Conservation (phyloP, 1,140 invertebrate genomes). For the Cyclina sinensis region DNA sequence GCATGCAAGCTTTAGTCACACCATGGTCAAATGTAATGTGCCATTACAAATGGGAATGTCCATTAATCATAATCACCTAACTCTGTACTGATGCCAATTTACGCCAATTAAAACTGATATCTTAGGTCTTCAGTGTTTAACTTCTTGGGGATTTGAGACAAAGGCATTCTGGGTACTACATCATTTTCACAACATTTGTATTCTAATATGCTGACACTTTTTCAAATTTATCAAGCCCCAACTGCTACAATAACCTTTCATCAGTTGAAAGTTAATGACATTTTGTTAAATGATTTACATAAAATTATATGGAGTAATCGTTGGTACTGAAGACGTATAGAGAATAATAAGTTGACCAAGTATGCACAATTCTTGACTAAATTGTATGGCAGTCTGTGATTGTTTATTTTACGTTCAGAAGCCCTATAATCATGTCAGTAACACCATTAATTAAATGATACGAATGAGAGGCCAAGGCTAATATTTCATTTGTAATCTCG, state of each 20-base stretch:
- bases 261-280: slow-evolving; percentile 37
- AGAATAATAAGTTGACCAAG: not conserved
- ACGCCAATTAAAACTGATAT: slow-evolving; percentile 15
- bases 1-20: not conserved
- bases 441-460: slow-evolving; percentile 43
- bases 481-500: slow-evolving; percentile 32
- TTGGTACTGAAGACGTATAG: not conserved
- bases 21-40: slow-evolving; percentile 3
- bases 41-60: not conserved
- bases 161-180: slow-evolving; percentile 1
- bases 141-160: slow-evolving; percentile 1
- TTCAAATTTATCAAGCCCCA: not conserved
- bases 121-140: not conserved
- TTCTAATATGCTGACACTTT: not conserved
- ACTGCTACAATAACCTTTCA: not conserved
- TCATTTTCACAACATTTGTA: slow-evolving; percentile 12
- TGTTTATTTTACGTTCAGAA: slow-evolving; percentile 39
- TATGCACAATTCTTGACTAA: not conserved
- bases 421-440: slow-evolving; percentile 18
- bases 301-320: slow-evolving; percentile 24
- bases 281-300: slow-evolving; percentile 46
- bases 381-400: slow-evolving; percentile 26
- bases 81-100: not conserved
- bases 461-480: not conserved
- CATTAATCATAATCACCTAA: slow-evolving; percentile 15